These are phyloP conservation scores for Apteryx owenii DNA, from an alignment of 2,113 vertebrate genomes.

Conservation along the genomic window DNA sequence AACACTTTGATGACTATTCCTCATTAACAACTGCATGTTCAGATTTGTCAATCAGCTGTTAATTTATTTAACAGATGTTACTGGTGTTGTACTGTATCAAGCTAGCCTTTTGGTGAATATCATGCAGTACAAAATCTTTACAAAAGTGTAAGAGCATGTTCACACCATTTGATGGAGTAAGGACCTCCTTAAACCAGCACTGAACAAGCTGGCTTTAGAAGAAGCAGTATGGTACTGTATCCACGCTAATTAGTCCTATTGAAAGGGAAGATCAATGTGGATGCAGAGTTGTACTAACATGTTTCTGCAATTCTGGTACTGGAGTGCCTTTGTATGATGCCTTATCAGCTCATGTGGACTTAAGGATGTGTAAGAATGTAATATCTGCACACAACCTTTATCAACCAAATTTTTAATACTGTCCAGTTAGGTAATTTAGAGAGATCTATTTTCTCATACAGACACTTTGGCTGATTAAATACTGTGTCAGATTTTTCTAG, in stretches of 20 bases:
- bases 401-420: background rate
- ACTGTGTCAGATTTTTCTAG: background rate
- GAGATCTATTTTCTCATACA: background rate
- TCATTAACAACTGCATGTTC: background rate
- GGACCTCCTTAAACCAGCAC: background rate
- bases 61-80: background rate
- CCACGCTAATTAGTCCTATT: background rate
- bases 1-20: background rate
- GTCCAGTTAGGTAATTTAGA: background rate
- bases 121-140: background rate
- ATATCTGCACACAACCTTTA: background rate
- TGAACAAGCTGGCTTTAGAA: background rate
- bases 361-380: too few species aligned
- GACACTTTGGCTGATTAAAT: background rate
- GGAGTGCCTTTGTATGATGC: accelerated
- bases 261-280: background rate
- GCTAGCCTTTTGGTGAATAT: background rate
- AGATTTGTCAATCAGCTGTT: background rate
- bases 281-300: background rate
- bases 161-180: background rate
- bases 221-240: background rate
- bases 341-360: background rate
- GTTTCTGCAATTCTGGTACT: accelerated
- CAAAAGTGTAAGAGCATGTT: background rate
- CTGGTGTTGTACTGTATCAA: background rate